These are phyloP conservation scores for Actinia tenebrosa DNA, from an alignment of 64 coral and sea anemone species.

Conservation along the genomic window DNA sequence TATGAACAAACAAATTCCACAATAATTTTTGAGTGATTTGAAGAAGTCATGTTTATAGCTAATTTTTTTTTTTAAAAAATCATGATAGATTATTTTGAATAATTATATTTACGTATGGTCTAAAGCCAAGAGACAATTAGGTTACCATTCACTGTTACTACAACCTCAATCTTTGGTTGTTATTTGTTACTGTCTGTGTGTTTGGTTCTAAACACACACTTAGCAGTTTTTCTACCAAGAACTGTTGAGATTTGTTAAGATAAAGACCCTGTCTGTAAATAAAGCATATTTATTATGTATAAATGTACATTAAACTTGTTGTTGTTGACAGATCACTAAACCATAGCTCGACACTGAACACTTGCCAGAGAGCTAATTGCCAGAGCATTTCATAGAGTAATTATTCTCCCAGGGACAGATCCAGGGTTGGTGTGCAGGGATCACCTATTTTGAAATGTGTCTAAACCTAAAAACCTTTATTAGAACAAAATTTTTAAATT, in stretches of 20 bases:
- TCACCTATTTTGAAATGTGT: too few relatives aligned
- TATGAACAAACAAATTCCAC: background rate
- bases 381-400: too few relatives aligned
- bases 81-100: conserved; percentile 11
- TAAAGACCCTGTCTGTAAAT: conserved; percentile 8
- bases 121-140: background rate
- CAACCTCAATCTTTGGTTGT: background rate
- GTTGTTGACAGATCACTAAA: background rate
- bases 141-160: background rate
- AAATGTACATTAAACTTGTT: background rate
- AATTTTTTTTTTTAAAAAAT: background rate
- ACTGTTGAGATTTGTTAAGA: conserved; percentile 33
- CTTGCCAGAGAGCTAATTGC: too few relatives aligned
- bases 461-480: too few relatives aligned
- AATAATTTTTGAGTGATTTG: conserved; percentile 13
- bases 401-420: too few relatives aligned
- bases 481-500: too few relatives aligned
- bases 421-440: too few relatives aligned
- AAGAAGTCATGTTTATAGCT: background rate
- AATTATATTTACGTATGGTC: conserved; percentile 2
- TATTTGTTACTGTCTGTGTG: background rate
- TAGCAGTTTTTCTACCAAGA: background rate
- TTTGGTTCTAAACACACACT: background rate
- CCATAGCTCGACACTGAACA: too few relatives aligned
- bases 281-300: conserved; percentile 8